phyloP scores from a whole-genome alignment of 2,113 vertebrate genomes.

The Pollachius pollachius region DNA sequence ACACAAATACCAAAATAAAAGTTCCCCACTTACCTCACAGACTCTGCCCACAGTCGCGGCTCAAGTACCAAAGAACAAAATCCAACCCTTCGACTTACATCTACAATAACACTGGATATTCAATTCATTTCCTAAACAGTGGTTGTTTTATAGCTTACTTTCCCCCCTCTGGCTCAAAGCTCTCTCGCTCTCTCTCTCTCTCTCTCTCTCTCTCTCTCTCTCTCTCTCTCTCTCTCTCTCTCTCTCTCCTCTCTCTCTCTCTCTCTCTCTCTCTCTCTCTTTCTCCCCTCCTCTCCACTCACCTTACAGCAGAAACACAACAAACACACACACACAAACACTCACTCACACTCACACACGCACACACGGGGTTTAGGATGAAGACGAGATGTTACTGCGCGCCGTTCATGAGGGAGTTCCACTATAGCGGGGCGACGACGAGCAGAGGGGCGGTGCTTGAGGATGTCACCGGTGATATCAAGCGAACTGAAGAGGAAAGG shows the following conservation, averaged over 20 bases:
- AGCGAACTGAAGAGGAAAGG: slow-evolving; percentile 41
- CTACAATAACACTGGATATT: too few relatives aligned
- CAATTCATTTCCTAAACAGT: too few relatives aligned
- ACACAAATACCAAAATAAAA: too few relatives aligned
- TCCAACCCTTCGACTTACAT: too few relatives aligned
- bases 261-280: slow-evolving; percentile 7
- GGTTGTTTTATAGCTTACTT: not conserved
- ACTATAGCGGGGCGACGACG: slow-evolving; percentile 6
- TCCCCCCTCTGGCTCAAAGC: slow-evolving; percentile 10
- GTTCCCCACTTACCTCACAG: slow-evolving; percentile 20
- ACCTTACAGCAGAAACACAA: too few relatives aligned
- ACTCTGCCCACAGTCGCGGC: slow-evolving; percentile 27
- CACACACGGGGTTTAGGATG: not conserved
- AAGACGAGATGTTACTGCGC: slow-evolving; percentile 43
- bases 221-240: not conserved
- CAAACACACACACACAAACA: slow-evolving; percentile 27
- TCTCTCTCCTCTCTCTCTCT: not conserved
- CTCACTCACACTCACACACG: not conserved
- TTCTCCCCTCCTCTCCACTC: slow-evolving; percentile 29
- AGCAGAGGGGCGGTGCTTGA: slow-evolving; percentile 31
- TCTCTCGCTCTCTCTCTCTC: not conserved
- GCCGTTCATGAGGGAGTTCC: slow-evolving; percentile 19
- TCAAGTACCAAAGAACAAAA: not conserved
- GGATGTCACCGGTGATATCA: slow-evolving; percentile 67
- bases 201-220: not conserved